phyloP scores from a whole-genome alignment of 2,113 vertebrate species.

The Mus pahari region DNA sequence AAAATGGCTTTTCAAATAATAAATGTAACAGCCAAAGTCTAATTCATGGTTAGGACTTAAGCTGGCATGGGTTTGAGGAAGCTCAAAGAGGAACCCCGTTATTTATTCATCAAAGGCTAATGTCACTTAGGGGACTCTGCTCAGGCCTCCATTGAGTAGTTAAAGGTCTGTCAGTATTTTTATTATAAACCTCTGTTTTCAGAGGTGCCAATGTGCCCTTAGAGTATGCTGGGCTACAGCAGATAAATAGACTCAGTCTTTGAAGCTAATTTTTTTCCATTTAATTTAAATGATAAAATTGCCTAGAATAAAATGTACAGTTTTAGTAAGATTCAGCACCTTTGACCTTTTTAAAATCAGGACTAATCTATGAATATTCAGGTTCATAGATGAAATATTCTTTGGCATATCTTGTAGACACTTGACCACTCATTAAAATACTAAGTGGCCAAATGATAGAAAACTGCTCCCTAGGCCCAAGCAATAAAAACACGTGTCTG shows the following conservation, averaged over 20 bases:
- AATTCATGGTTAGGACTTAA: slow-evolving; percentile 62
- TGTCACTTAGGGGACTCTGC: slow-evolving; percentile 37
- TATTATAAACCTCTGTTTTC: slow-evolving; percentile 82
- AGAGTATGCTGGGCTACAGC: slow-evolving; percentile 67
- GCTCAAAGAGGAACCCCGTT: slow-evolving; percentile 73
- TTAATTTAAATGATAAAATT: slow-evolving; percentile 71
- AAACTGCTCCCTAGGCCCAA: slow-evolving; percentile 62
- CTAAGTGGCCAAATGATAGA: slow-evolving; percentile 54
- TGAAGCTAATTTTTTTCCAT: slow-evolving; percentile 31
- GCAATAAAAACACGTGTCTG: slow-evolving; percentile 55
- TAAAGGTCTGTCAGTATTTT: slow-evolving; percentile 80
- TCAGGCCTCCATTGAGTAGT: slow-evolving; percentile 62
- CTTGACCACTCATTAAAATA: slow-evolving; percentile 64
- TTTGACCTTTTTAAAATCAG: slow-evolving; percentile 74
- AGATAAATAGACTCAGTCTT: slow-evolving; percentile 65
- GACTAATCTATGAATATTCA: slow-evolving; percentile 52
- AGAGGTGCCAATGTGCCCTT: slow-evolving; percentile 78
- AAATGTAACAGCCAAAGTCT: slow-evolving; percentile 52
- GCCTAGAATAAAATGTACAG: slow-evolving; percentile 52
- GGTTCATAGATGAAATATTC: slow-evolving; percentile 56
- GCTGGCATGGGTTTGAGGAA: slow-evolving; percentile 62
- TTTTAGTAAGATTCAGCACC: slow-evolving; percentile 70
- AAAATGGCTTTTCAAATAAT: slow-evolving; percentile 73
- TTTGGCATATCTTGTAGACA: slow-evolving; percentile 69
- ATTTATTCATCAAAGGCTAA: slow-evolving; percentile 62